Evolutionary conservation across 2,888 invertebrate species (phyloP).

Genomic region (Parascotia fuliginaria): DNA sequence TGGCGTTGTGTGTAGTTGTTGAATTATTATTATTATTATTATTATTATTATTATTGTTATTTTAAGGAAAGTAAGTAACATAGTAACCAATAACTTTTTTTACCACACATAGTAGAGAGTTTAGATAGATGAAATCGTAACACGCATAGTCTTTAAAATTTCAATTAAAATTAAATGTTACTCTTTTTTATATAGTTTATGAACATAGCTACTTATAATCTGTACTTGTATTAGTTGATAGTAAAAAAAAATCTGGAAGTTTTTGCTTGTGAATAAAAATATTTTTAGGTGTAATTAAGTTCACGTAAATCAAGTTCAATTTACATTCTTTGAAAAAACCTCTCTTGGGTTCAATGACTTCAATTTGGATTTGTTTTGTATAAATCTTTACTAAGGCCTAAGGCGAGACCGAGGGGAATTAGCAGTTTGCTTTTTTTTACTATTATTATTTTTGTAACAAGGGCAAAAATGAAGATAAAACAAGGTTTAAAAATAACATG

Average conservation of each 20-base stretch:
- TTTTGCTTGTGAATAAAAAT: background rate
- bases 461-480: background rate
- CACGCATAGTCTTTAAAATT: too few species aligned
- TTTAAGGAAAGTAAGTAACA: too few species aligned
- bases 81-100: too few species aligned
- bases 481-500: background rate
- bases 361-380: background rate
- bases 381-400: background rate
- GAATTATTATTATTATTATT: too few species aligned
- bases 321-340: constrained; percentile 1
- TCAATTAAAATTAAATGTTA: too few species aligned
- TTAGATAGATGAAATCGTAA: too few species aligned
- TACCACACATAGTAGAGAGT: too few species aligned
- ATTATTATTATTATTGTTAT: too few species aligned
- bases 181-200: too few species aligned
- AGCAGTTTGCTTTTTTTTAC: background rate
- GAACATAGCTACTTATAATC: too few species aligned
- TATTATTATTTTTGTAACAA: background rate
- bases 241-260: background rate
- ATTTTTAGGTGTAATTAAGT: constrained; percentile 4
- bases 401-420: background rate
- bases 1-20: too few species aligned
- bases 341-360: constrained; percentile 4
- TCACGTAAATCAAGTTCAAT: constrained; percentile 5
- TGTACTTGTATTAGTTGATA: background rate